Conservation (phyloP, 2,797 vertebrate genomes). For the Aeoliscus strigatus region DNA sequence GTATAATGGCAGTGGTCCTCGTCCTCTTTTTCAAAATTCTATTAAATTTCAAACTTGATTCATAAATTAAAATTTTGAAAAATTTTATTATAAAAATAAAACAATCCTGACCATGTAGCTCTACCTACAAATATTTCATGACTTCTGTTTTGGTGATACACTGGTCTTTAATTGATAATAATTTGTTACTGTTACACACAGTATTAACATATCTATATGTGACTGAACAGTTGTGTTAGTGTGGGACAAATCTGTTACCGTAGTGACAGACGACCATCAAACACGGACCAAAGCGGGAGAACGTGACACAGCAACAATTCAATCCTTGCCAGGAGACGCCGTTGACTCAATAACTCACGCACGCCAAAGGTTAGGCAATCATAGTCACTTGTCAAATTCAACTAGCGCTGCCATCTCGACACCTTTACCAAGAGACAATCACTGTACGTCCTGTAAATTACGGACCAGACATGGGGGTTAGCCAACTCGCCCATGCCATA, state of each 20-base stretch:
- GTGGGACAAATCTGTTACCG: conserved; percentile 32
- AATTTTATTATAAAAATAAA: too few species aligned
- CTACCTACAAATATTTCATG: too few species aligned
- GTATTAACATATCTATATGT: too few species aligned
- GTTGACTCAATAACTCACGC: conserved; percentile 50
- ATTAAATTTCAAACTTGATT: too few species aligned
- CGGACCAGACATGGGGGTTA: conserved; percentile 33
- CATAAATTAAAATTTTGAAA: too few species aligned
- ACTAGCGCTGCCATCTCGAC: conserved; percentile 41
- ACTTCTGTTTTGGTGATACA: too few species aligned
- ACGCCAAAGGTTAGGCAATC: conserved; percentile 51
- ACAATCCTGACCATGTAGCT: too few species aligned
- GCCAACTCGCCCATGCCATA: conserved; percentile 38
- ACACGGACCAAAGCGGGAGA: conserved; percentile 13
- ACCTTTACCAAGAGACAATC: conserved; percentile 44
- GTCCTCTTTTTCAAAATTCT: too few species aligned
- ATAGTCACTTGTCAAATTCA: conserved; percentile 36
- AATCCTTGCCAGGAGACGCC: conserved; percentile 18
- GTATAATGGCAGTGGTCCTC: too few species aligned
- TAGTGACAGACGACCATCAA: conserved; percentile 15
- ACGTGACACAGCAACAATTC: conserved; percentile 34
- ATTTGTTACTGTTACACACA: too few species aligned
- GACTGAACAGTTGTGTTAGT: conserved; percentile 28
- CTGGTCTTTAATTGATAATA: too few species aligned
- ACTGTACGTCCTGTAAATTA: conserved; percentile 39